Evolutionary conservation across 1,140 invertebrate genomes (phyloP).

Genomic region (Stratiolaelaps scimitus): DNA sequence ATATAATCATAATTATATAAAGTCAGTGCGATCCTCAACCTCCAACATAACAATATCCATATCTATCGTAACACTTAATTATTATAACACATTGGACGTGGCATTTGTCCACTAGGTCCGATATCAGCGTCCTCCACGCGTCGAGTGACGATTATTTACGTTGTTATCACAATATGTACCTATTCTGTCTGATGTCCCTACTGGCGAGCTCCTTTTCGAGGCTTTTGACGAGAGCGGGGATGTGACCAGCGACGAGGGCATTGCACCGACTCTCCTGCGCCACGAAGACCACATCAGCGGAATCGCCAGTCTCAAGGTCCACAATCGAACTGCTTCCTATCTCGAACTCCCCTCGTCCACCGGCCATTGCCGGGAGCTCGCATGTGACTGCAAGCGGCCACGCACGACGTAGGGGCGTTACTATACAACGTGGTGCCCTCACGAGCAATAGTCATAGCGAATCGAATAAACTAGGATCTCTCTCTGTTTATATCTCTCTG

Average conservation of each 20-base stretch:
- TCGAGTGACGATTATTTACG: too few relatives aligned
- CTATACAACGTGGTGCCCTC: too few relatives aligned
- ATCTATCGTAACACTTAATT: too few relatives aligned
- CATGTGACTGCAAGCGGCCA: constrained; percentile 39
- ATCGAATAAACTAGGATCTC: too few relatives aligned
- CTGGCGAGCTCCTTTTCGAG: constrained; percentile 44
- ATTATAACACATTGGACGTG: too few relatives aligned
- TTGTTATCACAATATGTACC: background rate
- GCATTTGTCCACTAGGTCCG: too few relatives aligned
- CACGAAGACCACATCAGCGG: constrained; percentile 72
- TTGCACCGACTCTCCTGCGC: constrained; percentile 74
- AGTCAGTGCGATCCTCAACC: too few relatives aligned
- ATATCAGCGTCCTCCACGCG: too few relatives aligned
- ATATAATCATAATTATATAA: too few relatives aligned
- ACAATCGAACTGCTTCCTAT: constrained; percentile 37
- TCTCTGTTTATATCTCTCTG: too few relatives aligned
- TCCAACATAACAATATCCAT: too few relatives aligned
- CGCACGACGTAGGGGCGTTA: background rate
- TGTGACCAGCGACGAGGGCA: constrained; percentile 36
- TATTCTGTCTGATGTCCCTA: constrained; percentile 35
- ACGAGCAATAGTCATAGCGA: too few relatives aligned
- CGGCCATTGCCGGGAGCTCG: constrained; percentile 36
- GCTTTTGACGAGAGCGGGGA: constrained; percentile 20
- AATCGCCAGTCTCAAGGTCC: constrained; percentile 38
- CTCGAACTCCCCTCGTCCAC: constrained; percentile 37